Evolutionary conservation across 2,113 vertebrate genomes (phyloP), one percentile per base, ranked within the genome.

Genomic region (Nyctereutes procyonoides): DNA sequence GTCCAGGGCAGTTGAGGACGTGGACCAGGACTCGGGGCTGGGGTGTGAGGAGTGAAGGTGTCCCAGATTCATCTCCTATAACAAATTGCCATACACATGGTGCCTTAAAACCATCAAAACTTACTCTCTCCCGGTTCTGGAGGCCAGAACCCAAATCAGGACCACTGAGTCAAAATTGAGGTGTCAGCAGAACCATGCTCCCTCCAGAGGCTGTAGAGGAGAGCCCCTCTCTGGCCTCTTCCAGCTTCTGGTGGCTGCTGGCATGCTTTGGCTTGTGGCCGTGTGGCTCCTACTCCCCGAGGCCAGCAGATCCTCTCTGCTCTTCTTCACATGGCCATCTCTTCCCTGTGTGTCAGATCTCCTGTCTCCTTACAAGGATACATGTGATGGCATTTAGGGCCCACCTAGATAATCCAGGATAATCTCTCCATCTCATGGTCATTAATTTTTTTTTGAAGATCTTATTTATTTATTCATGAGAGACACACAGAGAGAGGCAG

Each of bases 251-350:
- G 56, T 10, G 58, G 32, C 88, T 20, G 30, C 30, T 14, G 20
- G 86, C 26, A 3, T 8, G 12, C 48, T 17, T 22, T 3, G 65
- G 28, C 55, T 90, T 6, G 11, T 12, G 48, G 63, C 55, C 0
- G 0, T 30, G 1, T 55, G 73, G 0, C 8, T 16, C n/a, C 20
- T 43, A 0, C 9, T 20, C 20, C n/a, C 43, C 26, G 30, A 8
- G 32, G 88, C 56, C 15, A 0, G 12, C 26, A 8, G 28, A 1
- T 32, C 16, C 69, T 55, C 22, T 48, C 60, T 19, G 24, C 73
- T 51, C 28, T 2, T 1, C 65, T 86, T 56, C 53, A 5, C 1
- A 9, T 1, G 5, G 35, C 38, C 32, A 26, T 62, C 24, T 51
- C 35, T 35, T 19, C 13, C 53, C 22, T 7, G 6, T 4, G 48